Evolutionary conservation across 2,113 vertebrate species (phyloP).

Genomic region (Pachyramphus minor): DNA sequence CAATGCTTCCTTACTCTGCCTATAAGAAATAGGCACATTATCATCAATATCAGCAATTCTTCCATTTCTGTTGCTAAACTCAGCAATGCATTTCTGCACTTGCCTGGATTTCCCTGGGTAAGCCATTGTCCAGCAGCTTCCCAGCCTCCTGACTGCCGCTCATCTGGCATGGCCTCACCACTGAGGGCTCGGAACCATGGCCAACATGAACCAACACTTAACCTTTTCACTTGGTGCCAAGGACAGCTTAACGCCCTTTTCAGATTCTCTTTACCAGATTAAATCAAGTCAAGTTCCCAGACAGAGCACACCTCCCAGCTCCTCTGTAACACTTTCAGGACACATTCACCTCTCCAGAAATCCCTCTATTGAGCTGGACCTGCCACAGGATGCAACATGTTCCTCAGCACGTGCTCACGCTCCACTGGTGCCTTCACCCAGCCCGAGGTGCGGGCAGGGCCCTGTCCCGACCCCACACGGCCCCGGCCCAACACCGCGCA

Average conservation of each 20-base stretch:
- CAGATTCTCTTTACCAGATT: background rate
- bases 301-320: fast-evolving
- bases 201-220: fast-evolving
- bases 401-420: fast-evolving
- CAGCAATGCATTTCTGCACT: background rate
- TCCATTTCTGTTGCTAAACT: background rate
- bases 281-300: background rate
- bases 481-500: no score
- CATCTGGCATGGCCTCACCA: fast-evolving
- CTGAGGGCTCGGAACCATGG: fast-evolving
- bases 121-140: background rate
- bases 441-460: no score
- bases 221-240: background rate
- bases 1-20: background rate
- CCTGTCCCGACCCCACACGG: fast-evolving
- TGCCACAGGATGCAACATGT: fast-evolving
- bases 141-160: background rate
- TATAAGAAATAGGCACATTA: background rate
- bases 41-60: fast-evolving
- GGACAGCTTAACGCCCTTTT: background rate
- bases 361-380: fast-evolving
- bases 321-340: background rate
- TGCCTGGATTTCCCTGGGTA: background rate
- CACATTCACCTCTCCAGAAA: no score
- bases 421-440: background rate